Evolutionary conservation across 2,888 invertebrate species (phyloP), one percentile per base, ranked within the genome.

Genomic region (Hesperia comma): DNA sequence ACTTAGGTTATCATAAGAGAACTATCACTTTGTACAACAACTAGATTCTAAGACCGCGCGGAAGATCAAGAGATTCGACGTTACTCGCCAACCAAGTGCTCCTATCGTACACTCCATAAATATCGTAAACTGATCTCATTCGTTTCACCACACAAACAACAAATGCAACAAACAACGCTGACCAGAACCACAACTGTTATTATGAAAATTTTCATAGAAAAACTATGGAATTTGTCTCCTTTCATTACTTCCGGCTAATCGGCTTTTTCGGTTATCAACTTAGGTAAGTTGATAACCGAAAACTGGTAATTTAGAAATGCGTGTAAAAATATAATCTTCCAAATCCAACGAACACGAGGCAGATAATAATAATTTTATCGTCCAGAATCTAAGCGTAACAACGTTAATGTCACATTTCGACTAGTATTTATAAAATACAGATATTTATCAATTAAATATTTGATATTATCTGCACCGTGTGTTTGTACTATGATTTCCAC

Each of bases 21-120:
- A 90, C 90, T 92, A 92, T 92, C 92, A 92, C 92, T 91, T 92
- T 92, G 90, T 92, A 92, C 92, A 91, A 81, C 82, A 80, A 82
- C 91, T 90, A 91, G 85, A 84, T 75, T n/a, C 84, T 84, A 86
- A 78, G 79, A 82, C 86, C 87, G 81, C 73, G 79, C 77, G 87
- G 86, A 90, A 88, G 88, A 90, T 64, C 64, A 43, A 64, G 46
- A 51, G 55, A 63, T 46, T 51, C 57, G 57, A 40, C 53, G 53
- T 51, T 40, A 7, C 51, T 46, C 64, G 41, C 49, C 21, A 49
- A 41, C 58, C 32, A 53, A 21, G 58, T 14, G 12, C 40, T 26
- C 55, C 57, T 57, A 49, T 37, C 56, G 56, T 58, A 5, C 2
- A 5, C 32, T n/a, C 32, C 33, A 41, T 43, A 60, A 54, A 66